These are phyloP conservation scores for Dunckerocampus dactyliophorus DNA, from an alignment of 2,113 vertebrate genomes.

Conservation along the genomic window DNA sequence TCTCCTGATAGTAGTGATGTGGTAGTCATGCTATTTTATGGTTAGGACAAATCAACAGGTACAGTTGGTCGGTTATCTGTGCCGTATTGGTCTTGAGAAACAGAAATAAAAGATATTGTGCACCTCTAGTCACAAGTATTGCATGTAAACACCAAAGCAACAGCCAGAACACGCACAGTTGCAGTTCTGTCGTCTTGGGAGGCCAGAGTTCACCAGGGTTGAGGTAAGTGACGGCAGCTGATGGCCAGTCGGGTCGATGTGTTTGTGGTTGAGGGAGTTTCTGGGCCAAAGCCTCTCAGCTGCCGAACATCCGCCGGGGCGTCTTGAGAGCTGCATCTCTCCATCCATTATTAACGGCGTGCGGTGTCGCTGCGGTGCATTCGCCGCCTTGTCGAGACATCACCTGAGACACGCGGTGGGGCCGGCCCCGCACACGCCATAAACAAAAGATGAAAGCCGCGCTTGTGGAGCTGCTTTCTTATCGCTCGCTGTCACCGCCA, in stretches of 20 bases:
- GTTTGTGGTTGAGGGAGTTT: slow-evolving; percentile 56
- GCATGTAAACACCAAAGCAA: too few relatives aligned
- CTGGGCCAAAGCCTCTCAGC: slow-evolving; percentile 42
- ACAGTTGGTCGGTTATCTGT: too few relatives aligned
- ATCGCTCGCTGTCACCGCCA: slow-evolving; percentile 52
- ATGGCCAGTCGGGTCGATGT: slow-evolving; percentile 47
- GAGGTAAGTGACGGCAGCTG: slow-evolving; percentile 34
- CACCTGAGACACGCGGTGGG: slow-evolving; percentile 41
- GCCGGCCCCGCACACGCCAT: slow-evolving; percentile 23
- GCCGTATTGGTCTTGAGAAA: background rate
- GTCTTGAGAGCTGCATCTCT: slow-evolving; percentile 41
- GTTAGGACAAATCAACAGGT: too few relatives aligned
- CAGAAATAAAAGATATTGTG: too few relatives aligned
- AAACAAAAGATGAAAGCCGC: slow-evolving; percentile 24
- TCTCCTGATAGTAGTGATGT: too few relatives aligned
- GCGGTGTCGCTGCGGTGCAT: slow-evolving; percentile 16
- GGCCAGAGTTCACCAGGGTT: slow-evolving; percentile 1
- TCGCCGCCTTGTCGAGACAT: slow-evolving; percentile 50
- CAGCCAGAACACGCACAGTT: background rate
- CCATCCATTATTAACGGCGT: slow-evolving; percentile 62
- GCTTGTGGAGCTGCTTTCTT: slow-evolving; percentile 45
- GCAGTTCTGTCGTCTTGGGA: background rate
- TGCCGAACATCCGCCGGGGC: slow-evolving; percentile 33
- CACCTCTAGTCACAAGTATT: too few relatives aligned
- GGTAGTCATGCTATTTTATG: too few relatives aligned